Conservation (phyloP, 2,888 invertebrate genomes). For the Eurytoma californica region DNA sequence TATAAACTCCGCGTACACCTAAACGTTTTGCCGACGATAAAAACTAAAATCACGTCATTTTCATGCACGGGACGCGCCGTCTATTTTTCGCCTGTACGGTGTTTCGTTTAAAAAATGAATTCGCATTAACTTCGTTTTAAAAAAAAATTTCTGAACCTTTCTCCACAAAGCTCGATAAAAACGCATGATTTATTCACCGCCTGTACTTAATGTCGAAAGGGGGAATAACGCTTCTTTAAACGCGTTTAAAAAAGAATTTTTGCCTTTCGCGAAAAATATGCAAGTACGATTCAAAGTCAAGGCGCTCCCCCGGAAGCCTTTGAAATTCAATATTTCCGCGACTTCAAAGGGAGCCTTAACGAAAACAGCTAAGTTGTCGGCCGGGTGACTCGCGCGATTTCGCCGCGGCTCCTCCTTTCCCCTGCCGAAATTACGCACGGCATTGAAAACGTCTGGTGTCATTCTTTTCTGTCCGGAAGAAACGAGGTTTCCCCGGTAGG, state of each 20-base stretch:
- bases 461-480: conserved; percentile 13
- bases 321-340: conserved; percentile 36
- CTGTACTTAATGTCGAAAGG: too few relatives aligned
- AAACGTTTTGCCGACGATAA: neutral
- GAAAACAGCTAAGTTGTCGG: conserved; percentile 35
- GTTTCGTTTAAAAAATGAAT: too few relatives aligned
- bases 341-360: conserved; percentile 1
- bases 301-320: neutral
- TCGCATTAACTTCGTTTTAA: too few relatives aligned
- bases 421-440: conserved; percentile 33
- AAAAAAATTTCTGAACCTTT: neutral
- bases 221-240: too few relatives aligned
- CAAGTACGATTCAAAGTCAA: too few relatives aligned
- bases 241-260: too few relatives aligned
- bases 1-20: neutral
- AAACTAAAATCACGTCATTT: neutral
- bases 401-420: neutral
- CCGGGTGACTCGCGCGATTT: neutral
- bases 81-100: too few relatives aligned
- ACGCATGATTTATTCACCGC: too few relatives aligned
- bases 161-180: too few relatives aligned
- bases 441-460: conserved; percentile 32
- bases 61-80: neutral
- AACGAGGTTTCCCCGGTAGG: conserved; percentile 30
- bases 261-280: too few relatives aligned